phyloP scores from a whole-genome alignment of 2,888 invertebrate genomes.

The Pomacea canaliculata region DNA sequence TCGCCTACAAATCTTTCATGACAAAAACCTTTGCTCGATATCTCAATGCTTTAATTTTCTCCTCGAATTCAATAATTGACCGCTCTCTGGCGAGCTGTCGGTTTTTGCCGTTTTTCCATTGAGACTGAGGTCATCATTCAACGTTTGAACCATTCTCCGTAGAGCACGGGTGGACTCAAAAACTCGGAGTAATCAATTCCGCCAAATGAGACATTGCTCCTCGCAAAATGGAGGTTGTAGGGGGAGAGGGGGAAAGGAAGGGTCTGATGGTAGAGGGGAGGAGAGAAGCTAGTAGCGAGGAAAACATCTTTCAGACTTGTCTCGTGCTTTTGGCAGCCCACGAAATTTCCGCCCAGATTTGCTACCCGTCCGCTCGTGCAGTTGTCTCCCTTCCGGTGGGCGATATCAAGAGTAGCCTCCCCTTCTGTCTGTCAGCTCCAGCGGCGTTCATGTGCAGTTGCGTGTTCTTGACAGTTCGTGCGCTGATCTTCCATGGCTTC shows the following conservation, averaged over 20 bases:
- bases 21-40: too few species aligned
- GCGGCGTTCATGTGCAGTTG: constrained; percentile 8
- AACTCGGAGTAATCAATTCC: constrained; percentile 21
- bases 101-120: constrained; percentile 23
- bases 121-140: constrained; percentile 10
- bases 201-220: constrained; percentile 16
- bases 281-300: not conserved
- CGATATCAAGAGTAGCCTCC: not conserved
- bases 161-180: constrained; percentile 2
- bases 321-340: too few species aligned
- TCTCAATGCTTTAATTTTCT: constrained; percentile 22
- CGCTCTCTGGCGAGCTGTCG: constrained; percentile 5
- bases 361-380: not conserved
- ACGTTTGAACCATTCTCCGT: constrained; percentile 12
- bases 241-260: not conserved
- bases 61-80: constrained; percentile 21
- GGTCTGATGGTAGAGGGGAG: not conserved
- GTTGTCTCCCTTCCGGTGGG: not conserved
- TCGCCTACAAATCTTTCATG: too few species aligned
- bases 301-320: too few species aligned
- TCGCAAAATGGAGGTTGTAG: constrained; percentile 9
- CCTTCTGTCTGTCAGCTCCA: not conserved
- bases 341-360: too few species aligned
- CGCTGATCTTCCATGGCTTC: not conserved
- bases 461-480: not conserved